phyloP scores from a whole-genome alignment of 2,888 invertebrate genomes.

The Drosophila dives region DNA sequence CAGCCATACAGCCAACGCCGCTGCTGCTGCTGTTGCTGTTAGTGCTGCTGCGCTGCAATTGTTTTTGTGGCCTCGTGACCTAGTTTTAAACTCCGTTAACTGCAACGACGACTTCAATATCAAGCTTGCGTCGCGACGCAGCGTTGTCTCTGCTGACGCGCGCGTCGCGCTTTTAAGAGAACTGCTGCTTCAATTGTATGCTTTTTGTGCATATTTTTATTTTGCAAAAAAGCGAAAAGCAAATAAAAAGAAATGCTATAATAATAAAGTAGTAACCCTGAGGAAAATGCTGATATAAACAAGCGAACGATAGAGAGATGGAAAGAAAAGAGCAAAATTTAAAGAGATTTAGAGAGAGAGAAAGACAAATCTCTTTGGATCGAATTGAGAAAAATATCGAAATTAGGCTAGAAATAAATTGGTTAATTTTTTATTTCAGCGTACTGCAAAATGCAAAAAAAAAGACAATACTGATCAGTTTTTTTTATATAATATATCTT shows the following conservation, averaged over 20 bases:
- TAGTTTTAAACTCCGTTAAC: constrained; percentile 76
- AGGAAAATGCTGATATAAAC: constrained; percentile 32
- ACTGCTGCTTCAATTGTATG: constrained; percentile 43
- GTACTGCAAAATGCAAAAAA: not conserved
- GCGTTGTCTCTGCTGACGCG: constrained; percentile 28
- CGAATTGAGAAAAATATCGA: not conserved
- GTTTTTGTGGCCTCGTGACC: constrained; percentile 82
- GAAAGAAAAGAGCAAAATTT: not conserved
- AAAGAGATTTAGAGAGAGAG: not conserved
- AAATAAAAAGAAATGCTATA: constrained; percentile 30
- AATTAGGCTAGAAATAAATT: not conserved
- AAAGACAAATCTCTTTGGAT: not conserved
- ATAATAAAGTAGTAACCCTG: constrained; percentile 40
- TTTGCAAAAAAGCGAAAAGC: constrained; percentile 9
- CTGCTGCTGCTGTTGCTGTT: constrained; percentile 36
- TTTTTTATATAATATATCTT: not conserved
- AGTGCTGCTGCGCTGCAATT: constrained; percentile 62
- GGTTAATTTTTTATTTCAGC: not conserved
- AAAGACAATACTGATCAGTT: not conserved
- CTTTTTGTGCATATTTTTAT: constrained; percentile 19
- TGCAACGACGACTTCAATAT: constrained; percentile 64
- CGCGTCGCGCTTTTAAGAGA: constrained; percentile 58
- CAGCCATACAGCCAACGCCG: constrained; percentile 10
- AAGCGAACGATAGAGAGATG: not conserved
- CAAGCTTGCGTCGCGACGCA: constrained; percentile 29